Conservation (phyloP, 2,113 vertebrate genomes). For the Sebastes fasciatus region DNA sequence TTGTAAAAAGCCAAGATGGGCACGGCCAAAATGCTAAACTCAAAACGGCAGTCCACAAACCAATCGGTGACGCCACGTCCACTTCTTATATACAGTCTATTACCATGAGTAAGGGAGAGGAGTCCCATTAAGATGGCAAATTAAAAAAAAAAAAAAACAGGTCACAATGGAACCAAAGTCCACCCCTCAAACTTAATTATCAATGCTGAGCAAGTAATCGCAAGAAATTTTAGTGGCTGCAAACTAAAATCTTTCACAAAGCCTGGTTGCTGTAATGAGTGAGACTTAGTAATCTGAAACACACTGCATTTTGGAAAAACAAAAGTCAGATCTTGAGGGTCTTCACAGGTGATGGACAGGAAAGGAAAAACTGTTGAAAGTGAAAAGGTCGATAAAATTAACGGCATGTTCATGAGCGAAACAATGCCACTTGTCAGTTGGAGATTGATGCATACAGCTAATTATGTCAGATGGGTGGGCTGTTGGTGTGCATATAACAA, state of each 20-base stretch:
- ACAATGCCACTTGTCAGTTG: background rate
- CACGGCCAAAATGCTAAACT: no score
- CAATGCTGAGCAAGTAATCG: background rate
- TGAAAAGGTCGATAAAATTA: background rate
- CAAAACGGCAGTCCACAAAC: no score
- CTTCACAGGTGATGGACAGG: background rate
- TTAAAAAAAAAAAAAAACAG: background rate
- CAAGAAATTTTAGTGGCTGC: background rate
- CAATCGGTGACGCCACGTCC: no score
- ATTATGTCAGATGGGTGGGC: background rate
- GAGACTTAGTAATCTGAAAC: background rate
- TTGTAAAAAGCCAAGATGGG: no score
- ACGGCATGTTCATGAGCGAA: background rate
- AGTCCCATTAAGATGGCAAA: background rate
- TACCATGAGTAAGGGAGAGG: background rate
- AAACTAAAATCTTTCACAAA: constrained; percentile 1
- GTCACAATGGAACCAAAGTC: background rate
- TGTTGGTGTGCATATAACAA: background rate
- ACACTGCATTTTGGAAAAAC: background rate
- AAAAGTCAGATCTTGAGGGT: background rate
- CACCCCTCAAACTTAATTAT: background rate
- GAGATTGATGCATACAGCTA: background rate
- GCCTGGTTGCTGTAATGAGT: background rate
- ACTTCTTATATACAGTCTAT: no score
- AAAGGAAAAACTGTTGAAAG: background rate